A percentile compares a stretch with the other conserved stretches of the same genome.
These are phyloP conservation scores for Neopelma chrysocephalum DNA, from an alignment of 2,797 vertebrate genomes.

Conservation along the genomic window DNA sequence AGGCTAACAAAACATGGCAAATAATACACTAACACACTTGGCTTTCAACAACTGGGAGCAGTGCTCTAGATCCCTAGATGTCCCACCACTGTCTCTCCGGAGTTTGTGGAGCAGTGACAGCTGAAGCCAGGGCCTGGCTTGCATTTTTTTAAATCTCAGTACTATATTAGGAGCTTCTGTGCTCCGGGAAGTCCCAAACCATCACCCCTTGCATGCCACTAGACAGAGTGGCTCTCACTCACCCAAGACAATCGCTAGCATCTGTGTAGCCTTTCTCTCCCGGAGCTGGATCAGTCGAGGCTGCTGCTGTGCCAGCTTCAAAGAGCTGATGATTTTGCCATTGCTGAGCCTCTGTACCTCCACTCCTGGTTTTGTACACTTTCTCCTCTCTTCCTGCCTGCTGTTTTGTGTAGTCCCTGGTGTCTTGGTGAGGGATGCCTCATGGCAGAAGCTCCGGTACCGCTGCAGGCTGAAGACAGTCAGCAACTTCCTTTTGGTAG, in stretches of 20 bases:
- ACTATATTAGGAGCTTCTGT: not conserved
- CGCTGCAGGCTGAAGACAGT: conserved; percentile 80
- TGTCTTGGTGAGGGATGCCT: conserved; percentile 77
- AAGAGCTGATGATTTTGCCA: conserved; percentile 81
- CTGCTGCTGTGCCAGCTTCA: conserved; percentile 75
- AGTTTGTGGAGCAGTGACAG: not conserved
- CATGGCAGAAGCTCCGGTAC: conserved; percentile 89
- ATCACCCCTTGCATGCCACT: not conserved
- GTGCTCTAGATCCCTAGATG: not conserved
- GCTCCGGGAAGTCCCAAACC: not conserved
- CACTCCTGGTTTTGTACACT: conserved; percentile 70
- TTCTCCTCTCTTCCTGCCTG: conserved; percentile 58
- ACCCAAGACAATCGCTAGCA: conserved; percentile 93
- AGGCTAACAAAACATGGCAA: not conserved
- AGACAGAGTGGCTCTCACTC: conserved; percentile 66
- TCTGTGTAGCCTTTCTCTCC: conserved; percentile 94
- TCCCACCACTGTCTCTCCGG: not conserved
- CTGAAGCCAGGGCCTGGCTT: not conserved
- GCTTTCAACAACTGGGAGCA: not conserved
- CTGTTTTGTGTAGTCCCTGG: conserved; percentile 48
- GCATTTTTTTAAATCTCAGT: not conserved
- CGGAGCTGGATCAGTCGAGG: conserved; percentile 84
- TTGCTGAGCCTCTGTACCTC: conserved; percentile 86
- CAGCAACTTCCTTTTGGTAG: conserved; percentile 76
- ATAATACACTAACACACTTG: not conserved